These are phyloP conservation scores for Protobothrops mucrosquamatus DNA, from an alignment of 2,113 vertebrate genomes.

Conservation along the genomic window DNA sequence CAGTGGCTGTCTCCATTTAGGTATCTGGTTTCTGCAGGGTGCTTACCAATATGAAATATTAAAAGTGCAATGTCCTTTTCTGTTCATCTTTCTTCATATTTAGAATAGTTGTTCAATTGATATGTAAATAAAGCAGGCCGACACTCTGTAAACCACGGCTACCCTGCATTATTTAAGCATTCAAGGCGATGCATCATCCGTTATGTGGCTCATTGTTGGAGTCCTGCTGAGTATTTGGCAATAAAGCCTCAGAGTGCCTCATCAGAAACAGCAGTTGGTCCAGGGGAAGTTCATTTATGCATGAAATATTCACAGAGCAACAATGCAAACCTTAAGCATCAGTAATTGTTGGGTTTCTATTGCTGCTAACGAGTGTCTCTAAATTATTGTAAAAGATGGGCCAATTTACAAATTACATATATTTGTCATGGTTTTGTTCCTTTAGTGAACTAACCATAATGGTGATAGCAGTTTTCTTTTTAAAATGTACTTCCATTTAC, in stretches of 20 bases:
- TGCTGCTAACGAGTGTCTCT: slow-evolving; percentile 79
- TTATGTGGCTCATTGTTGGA: slow-evolving; percentile 82
- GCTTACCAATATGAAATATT: slow-evolving; percentile 72
- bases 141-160: slow-evolving; percentile 64
- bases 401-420: slow-evolving; percentile 83
- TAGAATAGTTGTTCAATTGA: slow-evolving; percentile 73
- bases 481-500: slow-evolving; percentile 58
- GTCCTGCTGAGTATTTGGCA: slow-evolving; percentile 82
- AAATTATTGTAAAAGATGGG: slow-evolving; percentile 83
- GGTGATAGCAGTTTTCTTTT: slow-evolving; percentile 63
- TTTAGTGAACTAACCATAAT: slow-evolving; percentile 73
- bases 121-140: slow-evolving; percentile 81
- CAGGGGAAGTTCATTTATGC: slow-evolving; percentile 83
- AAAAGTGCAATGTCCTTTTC: slow-evolving; percentile 59
- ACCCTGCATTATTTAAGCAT: slow-evolving; percentile 80
- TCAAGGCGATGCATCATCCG: slow-evolving; percentile 75
- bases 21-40: slow-evolving; percentile 45
- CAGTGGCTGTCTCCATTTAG: slow-evolving; percentile 36
- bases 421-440: slow-evolving; percentile 82
- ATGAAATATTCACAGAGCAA: slow-evolving; percentile 85
- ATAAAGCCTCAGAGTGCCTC: slow-evolving; percentile 83
- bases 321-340: slow-evolving; percentile 83
- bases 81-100: slow-evolving; percentile 74
- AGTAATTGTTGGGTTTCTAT: slow-evolving; percentile 84
- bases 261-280: slow-evolving; percentile 86